phyloP scores from a whole-genome alignment of 1,140 invertebrate genomes.

The Psix sp. region DNA sequence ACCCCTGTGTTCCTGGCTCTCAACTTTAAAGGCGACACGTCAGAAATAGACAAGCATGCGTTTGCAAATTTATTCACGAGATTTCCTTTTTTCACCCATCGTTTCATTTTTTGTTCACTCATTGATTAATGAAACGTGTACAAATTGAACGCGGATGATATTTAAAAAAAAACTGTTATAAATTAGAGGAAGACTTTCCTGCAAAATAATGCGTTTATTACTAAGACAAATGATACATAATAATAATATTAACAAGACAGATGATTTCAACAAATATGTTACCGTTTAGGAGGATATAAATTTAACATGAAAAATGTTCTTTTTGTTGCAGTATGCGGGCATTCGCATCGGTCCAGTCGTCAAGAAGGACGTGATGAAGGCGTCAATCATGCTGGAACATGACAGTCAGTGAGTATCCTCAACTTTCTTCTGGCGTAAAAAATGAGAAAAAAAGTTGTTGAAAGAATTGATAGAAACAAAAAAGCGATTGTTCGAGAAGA shows the following conservation, averaged over 20 bases:
- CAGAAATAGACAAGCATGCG: conserved; percentile 34
- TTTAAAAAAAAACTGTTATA: too few species aligned
- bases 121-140: too few species aligned
- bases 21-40: conserved; percentile 37
- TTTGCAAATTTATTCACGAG: conserved; percentile 19
- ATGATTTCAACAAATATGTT: too few species aligned
- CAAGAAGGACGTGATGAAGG: conserved; percentile 99
- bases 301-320: conserved; percentile 28
- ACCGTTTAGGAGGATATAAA: background rate
- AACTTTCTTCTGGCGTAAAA: conserved; percentile 8
- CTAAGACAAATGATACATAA: too few species aligned
- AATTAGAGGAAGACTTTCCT: too few species aligned
- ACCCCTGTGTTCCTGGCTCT: conserved; percentile 12
- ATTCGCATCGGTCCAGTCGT: conserved; percentile 99
- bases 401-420: conserved; percentile 90
- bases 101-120: conserved; percentile 5
- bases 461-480: too few species aligned
- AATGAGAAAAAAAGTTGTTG: conserved; percentile 1
- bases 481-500: too few species aligned
- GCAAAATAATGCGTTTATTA: too few species aligned
- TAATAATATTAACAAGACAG: too few species aligned
- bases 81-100: conserved; percentile 1
- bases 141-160: too few species aligned
- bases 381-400: conserved; percentile 99
- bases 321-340: conserved; percentile 91